Base-by-base conservation (phyloP, 2,888 invertebrate genomes). In the Eueremaeus valkanovi region DNA sequence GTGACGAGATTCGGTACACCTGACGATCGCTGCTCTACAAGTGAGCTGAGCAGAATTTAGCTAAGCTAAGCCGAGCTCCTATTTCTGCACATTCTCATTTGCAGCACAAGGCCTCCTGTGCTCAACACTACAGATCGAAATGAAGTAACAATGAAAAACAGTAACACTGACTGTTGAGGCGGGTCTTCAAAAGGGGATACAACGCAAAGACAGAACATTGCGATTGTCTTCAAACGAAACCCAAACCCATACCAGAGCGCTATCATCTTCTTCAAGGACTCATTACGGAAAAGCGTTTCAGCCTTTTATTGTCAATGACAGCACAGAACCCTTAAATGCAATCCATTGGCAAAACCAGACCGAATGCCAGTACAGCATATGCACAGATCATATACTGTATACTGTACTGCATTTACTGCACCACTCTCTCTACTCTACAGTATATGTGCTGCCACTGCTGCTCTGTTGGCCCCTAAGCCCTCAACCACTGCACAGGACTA, bases 261-360 rank as follows among this genome's bases (percentile, higher is more conserved):
- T 51, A 51, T 51, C 51, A 51, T 31, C 31, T 55, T 27, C 55
- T 61, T 61, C 61, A 61, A 61, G 61, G 61, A 29, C 61, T 61
- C 29, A 61, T 61, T 61, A 61, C 61, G 61, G 61, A 61, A 61
- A 61, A 61, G 61, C 31, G 61, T 61, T 61, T 61, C 31, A 31
- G 21, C 11, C 61, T 61, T 61, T 31, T 61, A 61, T 61, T 61
- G 61, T 61, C 61, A 61, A 31, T 27, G 27, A 61, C 9, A 61
- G 61, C 29, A 29, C 29, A 61, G 31, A 61, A 61, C 61, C 16
- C 61, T 29, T 61, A 61, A 31, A 61, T 61, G 61, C 61, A 61
- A n/a, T n/a, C n/a, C n/a, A n/a, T n/a, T 51, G 6, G 51, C 51
- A 51, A 61, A 61, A 61, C 61, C 61, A 61, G 61, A 61, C 31